Base-by-base conservation (phyloP, 2,888 invertebrate species). In the Drosophila niveifrons region DNA sequence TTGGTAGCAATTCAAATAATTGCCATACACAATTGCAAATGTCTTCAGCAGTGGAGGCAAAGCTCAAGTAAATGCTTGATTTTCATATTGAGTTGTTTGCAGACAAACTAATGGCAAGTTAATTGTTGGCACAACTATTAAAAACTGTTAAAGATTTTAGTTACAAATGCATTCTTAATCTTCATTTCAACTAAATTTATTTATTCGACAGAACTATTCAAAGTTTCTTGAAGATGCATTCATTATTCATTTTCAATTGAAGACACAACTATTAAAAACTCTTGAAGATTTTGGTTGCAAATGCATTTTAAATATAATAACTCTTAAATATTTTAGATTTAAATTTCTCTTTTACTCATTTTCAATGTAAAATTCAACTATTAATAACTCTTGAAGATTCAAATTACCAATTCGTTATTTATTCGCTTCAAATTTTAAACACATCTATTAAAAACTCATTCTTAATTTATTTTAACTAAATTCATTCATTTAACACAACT, bases 1-100 rank as follows among this genome's bases (percentile, higher is more conserved):
- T 68, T 81, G 76, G 66, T 67, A 72, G 69, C 75, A 78, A 88
- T 88, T 88, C 57, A 66, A 57, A 72, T 81, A 82, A 87, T 84
- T 82, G 84, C 18, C 58, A 52, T 36, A 72, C 53, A 29, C 28
- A 48, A 51, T 56, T 56, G 50, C 39, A 18, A 55, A 46, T 62
- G 53, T n/a, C 13, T 63, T 23, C 23, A 23, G 28, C 48, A 44
- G 10, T 9, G 3, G 23, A n/a, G 28, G 47, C 39, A 15, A 56
- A 50, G 15, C 15, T 43, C 13, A 3, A 9, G 23, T 34, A 36
- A 39, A 34, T 34, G 31, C n/a, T 44, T 13, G 18, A 10, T n/a
- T 29, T 47, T 7, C 23, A 46, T 28, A 23, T 36, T n/a, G 36
- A 34, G 11, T 11, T n/a, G 39, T 41, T 15, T 15, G 2, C 13